These are phyloP conservation scores for Lota lota DNA, from an alignment of 2,113 vertebrate genomes.

Conservation along the genomic window DNA sequence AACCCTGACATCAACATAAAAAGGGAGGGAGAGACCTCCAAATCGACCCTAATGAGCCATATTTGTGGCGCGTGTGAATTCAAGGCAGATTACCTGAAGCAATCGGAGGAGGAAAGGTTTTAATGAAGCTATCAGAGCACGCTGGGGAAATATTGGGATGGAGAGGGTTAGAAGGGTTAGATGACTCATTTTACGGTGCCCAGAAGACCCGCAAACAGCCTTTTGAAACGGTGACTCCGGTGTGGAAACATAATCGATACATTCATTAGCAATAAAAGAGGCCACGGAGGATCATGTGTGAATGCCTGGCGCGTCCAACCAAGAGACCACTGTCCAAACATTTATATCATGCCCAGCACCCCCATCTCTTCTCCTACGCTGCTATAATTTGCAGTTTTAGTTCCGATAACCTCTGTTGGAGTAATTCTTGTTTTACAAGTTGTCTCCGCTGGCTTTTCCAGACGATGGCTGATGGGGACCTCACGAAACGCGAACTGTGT, in stretches of 20 bases:
- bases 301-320: conserved; percentile 11
- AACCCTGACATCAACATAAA: neutral
- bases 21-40: conserved; percentile 8
- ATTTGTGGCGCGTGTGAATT: conserved; percentile 9
- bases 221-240: conserved; percentile 47
- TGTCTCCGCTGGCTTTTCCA: no score
- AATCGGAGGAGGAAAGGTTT: conserved; percentile 22
- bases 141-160: conserved; percentile 50
- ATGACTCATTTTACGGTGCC: conserved; percentile 56
- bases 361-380: no score
- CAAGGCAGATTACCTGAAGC: conserved; percentile 30
- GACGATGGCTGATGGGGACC: no score
- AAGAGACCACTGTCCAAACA: no score
- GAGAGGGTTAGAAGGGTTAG: conserved; percentile 43
- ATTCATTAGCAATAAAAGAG: conserved; percentile 52
- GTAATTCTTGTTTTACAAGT: no score
- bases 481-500: no score
- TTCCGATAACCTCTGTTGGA: no score
- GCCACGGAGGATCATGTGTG: conserved; percentile 30
- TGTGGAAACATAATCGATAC: conserved; percentile 57
- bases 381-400: no score
- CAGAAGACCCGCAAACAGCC: conserved; percentile 46
- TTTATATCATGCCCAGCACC: no score
- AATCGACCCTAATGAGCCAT: conserved; percentile 23
- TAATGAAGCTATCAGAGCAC: conserved; percentile 40